phyloP scores from a whole-genome alignment of 2,888 invertebrate genomes.

The Hymenopus coronatus region DNA sequence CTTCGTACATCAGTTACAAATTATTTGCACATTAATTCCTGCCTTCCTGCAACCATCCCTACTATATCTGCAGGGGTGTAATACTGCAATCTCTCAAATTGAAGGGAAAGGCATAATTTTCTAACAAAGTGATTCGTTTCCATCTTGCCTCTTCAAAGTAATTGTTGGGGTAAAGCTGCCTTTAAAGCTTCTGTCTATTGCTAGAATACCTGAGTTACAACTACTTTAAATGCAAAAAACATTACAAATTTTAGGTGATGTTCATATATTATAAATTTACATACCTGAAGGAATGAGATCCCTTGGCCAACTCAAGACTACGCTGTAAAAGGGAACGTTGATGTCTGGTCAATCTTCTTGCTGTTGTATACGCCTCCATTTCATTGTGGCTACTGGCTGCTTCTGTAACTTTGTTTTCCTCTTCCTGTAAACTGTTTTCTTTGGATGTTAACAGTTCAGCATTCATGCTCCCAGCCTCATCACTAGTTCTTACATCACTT shows the following conservation, averaged over 20 bases:
- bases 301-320: constrained; percentile 36
- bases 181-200: too few species aligned
- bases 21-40: too few species aligned
- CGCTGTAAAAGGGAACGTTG: constrained; percentile 50
- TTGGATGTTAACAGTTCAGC: neutral
- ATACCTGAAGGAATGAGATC: neutral
- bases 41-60: too few species aligned
- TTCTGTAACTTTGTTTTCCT: neutral
- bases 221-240: too few species aligned
- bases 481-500: neutral
- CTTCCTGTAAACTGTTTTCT: neutral
- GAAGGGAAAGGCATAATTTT: too few species aligned
- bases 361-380: constrained; percentile 2
- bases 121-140: too few species aligned
- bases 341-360: constrained; percentile 52
- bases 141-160: too few species aligned
- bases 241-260: neutral
- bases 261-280: neutral
- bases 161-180: too few species aligned
- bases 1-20: too few species aligned
- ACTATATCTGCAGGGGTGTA: too few species aligned
- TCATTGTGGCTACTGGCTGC: neutral
- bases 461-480: neutral
- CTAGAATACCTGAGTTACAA: too few species aligned
- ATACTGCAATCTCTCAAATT: too few species aligned